phyloP scores from a whole-genome alignment of 1,140 invertebrate genomes.

The Pseudomyrmex cubaensis region DNA sequence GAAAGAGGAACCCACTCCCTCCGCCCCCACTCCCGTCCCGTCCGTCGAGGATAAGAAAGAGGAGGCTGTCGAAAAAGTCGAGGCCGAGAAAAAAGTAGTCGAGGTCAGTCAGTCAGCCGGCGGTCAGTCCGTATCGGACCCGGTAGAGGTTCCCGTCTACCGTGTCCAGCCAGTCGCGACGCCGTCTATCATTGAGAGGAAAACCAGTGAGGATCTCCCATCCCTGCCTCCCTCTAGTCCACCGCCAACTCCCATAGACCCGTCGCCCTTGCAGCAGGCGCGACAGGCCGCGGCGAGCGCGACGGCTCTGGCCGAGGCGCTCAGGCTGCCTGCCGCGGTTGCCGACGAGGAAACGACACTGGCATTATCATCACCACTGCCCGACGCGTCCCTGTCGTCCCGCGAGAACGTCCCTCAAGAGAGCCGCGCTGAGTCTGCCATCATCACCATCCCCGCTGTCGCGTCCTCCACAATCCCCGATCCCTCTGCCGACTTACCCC shows the following conservation, averaged over 20 bases:
- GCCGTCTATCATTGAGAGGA: slow-evolving; percentile 85
- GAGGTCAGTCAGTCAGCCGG: slow-evolving; percentile 83
- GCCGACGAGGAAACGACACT: slow-evolving; percentile 43
- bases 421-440: slow-evolving; percentile 38
- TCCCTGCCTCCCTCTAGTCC: slow-evolving; percentile 83
- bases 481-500: slow-evolving; percentile 47
- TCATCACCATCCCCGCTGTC: background rate
- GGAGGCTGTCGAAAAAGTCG: slow-evolving; percentile 74
- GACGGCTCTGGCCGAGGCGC: slow-evolving; percentile 78
- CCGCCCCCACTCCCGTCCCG: slow-evolving; percentile 73
- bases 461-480: slow-evolving; percentile 17
- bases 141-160: slow-evolving; percentile 69
- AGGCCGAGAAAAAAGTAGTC: slow-evolving; percentile 79
- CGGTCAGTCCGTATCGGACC: slow-evolving; percentile 67
- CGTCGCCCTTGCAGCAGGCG: slow-evolving; percentile 83
- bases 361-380: background rate
- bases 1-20: slow-evolving; percentile 74
- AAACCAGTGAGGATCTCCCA: slow-evolving; percentile 84
- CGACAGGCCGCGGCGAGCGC: slow-evolving; percentile 81
- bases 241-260: slow-evolving; percentile 83
- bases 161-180: slow-evolving; percentile 74
- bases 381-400: slow-evolving; percentile 14
- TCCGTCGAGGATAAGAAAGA: slow-evolving; percentile 74
- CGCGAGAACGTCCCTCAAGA: slow-evolving; percentile 40
- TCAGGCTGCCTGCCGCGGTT: slow-evolving; percentile 78